phyloP scores from a whole-genome alignment of 2,888 invertebrate species.

The Oxycera nigricornis region DNA sequence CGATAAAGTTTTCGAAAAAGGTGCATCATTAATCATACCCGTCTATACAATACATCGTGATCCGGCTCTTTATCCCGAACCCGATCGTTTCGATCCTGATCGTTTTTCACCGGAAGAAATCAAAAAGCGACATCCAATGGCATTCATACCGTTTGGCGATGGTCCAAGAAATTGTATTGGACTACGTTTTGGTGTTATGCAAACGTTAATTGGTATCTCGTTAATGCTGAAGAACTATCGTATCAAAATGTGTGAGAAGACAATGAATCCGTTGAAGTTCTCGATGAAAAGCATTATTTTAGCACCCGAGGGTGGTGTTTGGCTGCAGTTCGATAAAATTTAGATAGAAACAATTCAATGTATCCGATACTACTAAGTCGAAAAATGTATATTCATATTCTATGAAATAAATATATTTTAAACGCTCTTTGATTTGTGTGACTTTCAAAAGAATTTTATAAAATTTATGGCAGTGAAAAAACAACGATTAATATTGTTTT shows the following conservation, averaged over 20 bases:
- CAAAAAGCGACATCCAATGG: constrained; percentile 53
- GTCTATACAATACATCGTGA: constrained; percentile 68
- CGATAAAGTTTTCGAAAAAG: constrained; percentile 63
- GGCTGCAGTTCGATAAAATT: constrained; percentile 10
- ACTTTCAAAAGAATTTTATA: not conserved
- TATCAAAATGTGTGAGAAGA: not conserved
- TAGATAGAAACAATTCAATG: not conserved
- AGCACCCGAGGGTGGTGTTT: not conserved
- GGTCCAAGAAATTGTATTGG: constrained; percentile 56
- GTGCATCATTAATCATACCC: constrained; percentile 65
- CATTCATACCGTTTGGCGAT: constrained; percentile 55
- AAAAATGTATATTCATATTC: too few relatives aligned
- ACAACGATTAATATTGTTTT: too few relatives aligned
- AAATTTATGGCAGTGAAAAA: not conserved
- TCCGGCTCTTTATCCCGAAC: constrained; percentile 67
- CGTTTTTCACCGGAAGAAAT: constrained; percentile 65
- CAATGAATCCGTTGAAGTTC: not conserved
- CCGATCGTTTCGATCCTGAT: constrained; percentile 69
- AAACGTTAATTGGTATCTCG: constrained; percentile 40
- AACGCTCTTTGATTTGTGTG: too few relatives aligned
- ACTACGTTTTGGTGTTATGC: constrained; percentile 46
- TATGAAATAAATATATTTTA: too few relatives aligned
- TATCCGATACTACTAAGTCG: not conserved
- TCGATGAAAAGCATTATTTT: constrained; percentile 12
- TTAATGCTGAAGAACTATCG: constrained; percentile 2